phyloP scores from a whole-genome alignment of 2,113 vertebrate species.

The Pontoporia blainvillei region DNA sequence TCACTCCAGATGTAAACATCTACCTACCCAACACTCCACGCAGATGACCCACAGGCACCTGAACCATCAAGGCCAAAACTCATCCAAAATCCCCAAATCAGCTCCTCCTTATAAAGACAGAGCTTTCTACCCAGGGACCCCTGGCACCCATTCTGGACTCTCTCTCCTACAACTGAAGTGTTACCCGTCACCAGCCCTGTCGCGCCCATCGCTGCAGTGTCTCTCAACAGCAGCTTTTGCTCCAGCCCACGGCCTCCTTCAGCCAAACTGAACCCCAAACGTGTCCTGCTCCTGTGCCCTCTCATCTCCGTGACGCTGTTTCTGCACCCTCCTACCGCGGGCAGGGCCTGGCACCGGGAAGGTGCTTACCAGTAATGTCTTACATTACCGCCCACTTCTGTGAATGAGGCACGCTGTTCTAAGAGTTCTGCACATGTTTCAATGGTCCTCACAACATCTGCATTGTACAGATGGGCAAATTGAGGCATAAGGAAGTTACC shows the following conservation, averaged over 20 bases:
- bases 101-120: neutral
- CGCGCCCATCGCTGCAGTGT: neutral
- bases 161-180: neutral
- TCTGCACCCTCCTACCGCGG: neutral
- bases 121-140: neutral
- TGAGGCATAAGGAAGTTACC: neutral
- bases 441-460: neutral
- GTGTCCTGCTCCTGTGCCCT: fast-evolving
- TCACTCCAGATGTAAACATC: neutral
- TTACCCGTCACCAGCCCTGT: neutral
- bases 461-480: neutral
- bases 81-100: neutral
- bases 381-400: neutral
- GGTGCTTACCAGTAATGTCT: neutral
- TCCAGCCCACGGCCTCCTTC: neutral
- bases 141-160: neutral
- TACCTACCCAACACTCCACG: neutral
- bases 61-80: neutral
- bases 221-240: neutral
- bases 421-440: neutral
- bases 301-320: neutral
- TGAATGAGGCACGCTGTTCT: neutral
- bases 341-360: fast-evolving
- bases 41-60: neutral
- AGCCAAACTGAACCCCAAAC: neutral